Evolutionary conservation across 1,140 invertebrate species (phyloP).

Genomic region (Drosophila guanche): DNA sequence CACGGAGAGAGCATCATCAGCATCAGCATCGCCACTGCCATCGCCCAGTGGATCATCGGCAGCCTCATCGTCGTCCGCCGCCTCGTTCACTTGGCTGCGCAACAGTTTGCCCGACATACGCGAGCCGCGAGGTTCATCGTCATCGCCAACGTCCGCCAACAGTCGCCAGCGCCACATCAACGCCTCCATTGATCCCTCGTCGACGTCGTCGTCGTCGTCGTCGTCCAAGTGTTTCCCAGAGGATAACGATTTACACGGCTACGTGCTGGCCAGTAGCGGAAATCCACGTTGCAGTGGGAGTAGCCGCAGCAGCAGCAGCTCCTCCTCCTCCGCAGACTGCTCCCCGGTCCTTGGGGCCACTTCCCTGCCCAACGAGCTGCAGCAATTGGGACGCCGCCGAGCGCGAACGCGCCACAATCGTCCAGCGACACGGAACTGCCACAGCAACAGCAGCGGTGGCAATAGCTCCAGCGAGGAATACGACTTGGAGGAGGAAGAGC

Average conservation of each 20-base stretch:
- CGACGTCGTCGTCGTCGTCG: too few species aligned
- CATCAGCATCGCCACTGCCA: conserved; percentile 31
- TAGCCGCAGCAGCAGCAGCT: conserved; percentile 17
- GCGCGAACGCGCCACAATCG: conserved; percentile 24
- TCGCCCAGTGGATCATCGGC: conserved; percentile 50
- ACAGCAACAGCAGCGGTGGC: conserved; percentile 35
- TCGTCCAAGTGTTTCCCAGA: too few species aligned
- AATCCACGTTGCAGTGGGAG: conserved; percentile 15
- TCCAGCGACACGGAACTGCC: conserved; percentile 20
- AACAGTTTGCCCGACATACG: conserved; percentile 82
- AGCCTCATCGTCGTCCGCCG: conserved; percentile 79
- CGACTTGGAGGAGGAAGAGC: conserved; percentile 34
- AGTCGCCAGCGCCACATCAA: background rate
- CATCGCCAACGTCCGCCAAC: conserved; percentile 28
- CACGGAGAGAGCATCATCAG: conserved; percentile 62
- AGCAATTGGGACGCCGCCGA: conserved; percentile 59
- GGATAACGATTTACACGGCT: conserved; percentile 26
- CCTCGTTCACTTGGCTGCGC: conserved; percentile 83
- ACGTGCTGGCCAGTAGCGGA: conserved; percentile 55
- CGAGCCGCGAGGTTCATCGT: conserved; percentile 67
- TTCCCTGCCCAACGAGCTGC: conserved; percentile 69
- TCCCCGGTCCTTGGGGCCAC: conserved; percentile 14
- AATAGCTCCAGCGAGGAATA: conserved; percentile 56
- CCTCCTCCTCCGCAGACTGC: conserved; percentile 15
- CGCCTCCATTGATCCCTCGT: background rate